A percentile compares a stretch with the other conserved stretches of the same genome.
These are phyloP conservation scores for Chaitophorus viminalis DNA, from an alignment of 2,888 invertebrate genomes.

Conservation along the genomic window DNA sequence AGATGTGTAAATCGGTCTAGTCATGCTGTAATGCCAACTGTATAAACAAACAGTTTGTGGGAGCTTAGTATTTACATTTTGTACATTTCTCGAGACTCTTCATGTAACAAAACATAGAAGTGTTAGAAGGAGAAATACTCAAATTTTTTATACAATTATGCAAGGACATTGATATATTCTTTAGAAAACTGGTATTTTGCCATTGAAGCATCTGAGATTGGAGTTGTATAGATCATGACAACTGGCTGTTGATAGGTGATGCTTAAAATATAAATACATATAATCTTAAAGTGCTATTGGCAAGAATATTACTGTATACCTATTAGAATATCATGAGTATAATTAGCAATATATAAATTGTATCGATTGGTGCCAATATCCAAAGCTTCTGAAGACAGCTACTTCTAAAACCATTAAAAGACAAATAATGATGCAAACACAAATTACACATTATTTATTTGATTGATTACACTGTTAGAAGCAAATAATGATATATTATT, in stretches of 20 bases:
- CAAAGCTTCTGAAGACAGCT: not conserved
- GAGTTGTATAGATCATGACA: conserved; percentile 26
- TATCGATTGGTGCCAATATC: conserved; percentile 52
- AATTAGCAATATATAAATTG: conserved; percentile 45
- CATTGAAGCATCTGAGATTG: not conserved
- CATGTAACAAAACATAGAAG: not conserved
- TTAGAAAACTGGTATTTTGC: conserved; percentile 32
- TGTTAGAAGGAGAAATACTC: not conserved
- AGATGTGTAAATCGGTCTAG: conserved; percentile 40
- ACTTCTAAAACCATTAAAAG: conserved; percentile 6
- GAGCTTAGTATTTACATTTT: conserved; percentile 30
- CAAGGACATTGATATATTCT: not conserved
- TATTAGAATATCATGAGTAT: conserved; percentile 43
- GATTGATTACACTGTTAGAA: not conserved
- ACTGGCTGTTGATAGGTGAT: conserved; percentile 37
- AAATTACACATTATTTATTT: not conserved
- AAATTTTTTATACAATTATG: not conserved
- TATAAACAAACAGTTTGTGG: conserved; percentile 39
- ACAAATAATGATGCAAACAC: conserved; percentile 11
- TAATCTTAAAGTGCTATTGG: conserved; percentile 43
- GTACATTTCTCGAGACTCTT: conserved; percentile 50
- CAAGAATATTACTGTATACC: conserved; percentile 40
- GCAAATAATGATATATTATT: not conserved
- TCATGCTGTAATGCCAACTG: conserved; percentile 48
- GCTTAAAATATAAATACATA: conserved; percentile 49